Evolutionary conservation across 2,797 vertebrate genomes (phyloP).

Genomic region (Thamnophis elegans): DNA sequence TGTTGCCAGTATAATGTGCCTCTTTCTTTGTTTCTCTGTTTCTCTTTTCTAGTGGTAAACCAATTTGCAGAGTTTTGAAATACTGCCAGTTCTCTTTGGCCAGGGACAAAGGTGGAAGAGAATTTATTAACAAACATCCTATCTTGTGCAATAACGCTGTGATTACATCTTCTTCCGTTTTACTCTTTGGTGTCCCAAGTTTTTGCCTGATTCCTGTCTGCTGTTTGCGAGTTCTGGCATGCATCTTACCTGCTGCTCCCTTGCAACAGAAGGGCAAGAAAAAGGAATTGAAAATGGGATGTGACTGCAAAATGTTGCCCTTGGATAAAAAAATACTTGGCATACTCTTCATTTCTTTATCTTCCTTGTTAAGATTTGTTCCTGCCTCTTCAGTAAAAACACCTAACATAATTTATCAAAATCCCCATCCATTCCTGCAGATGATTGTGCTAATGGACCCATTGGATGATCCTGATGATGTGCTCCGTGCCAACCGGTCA

Average conservation of each 20-base stretch:
- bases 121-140: not conserved
- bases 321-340: not conserved
- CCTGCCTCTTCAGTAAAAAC: not conserved
- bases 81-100: not conserved
- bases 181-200: not conserved
- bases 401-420: too few relatives aligned
- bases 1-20: not conserved
- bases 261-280: not conserved
- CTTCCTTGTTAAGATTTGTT: not conserved
- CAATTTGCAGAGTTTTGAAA: not conserved
- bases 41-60: not conserved
- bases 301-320: not conserved
- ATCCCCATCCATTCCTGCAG: slow-evolving; percentile 60
- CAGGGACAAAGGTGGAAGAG: not conserved
- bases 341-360: not conserved
- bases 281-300: not conserved
- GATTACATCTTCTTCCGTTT: not conserved
- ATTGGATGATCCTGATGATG: slow-evolving; percentile 84
- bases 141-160: not conserved
- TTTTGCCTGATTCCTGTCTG: not conserved
- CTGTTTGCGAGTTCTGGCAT: not conserved
- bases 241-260: not conserved
- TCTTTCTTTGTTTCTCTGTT: not conserved
- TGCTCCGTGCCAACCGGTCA: slow-evolving; percentile 85
- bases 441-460: slow-evolving; percentile 93